Percentiles rank a stretch among this genome's conserved stretches.
Conservation (phyloP, 2,888 invertebrate genomes). For the Lacanobia wlatinum region DNA sequence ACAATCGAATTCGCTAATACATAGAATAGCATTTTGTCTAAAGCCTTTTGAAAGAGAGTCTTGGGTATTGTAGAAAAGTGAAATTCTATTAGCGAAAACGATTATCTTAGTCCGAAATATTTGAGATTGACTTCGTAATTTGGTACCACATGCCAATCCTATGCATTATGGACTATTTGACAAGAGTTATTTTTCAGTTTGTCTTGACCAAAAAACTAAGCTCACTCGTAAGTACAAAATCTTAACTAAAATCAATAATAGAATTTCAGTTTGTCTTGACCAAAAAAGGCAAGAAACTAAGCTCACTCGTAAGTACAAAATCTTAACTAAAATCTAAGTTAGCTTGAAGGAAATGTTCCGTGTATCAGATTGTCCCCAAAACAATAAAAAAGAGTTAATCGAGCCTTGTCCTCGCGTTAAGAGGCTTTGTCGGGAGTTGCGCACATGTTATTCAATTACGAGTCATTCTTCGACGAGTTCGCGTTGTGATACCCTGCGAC, state of each 20-base stretch:
- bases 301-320: not conserved
- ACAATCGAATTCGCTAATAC: too few relatives aligned
- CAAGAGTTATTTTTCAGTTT: too few relatives aligned
- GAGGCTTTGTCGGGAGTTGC: slow-evolving; percentile 43
- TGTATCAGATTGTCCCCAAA: slow-evolving; percentile 35
- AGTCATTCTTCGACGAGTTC: slow-evolving; percentile 27
- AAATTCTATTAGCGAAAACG: too few relatives aligned
- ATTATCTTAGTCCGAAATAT: too few relatives aligned
- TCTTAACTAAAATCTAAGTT: slow-evolving; percentile 17
- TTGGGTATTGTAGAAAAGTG: too few relatives aligned
- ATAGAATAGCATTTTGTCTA: too few relatives aligned
- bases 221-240: not conserved
- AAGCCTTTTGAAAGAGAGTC: too few relatives aligned
- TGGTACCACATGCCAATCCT: too few relatives aligned
- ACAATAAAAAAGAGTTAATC: slow-evolving; percentile 57
- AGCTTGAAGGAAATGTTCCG: slow-evolving; percentile 7
- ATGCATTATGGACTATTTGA: too few relatives aligned
- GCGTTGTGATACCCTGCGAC: slow-evolving; percentile 21
- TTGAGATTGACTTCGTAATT: too few relatives aligned
- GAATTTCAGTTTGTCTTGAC: too few relatives aligned
- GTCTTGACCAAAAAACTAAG: not conserved
- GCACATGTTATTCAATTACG: slow-evolving; percentile 53
- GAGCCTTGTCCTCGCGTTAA: slow-evolving; percentile 44
- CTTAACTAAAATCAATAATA: slow-evolving; percentile 13
- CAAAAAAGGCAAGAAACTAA: not conserved